These are phyloP conservation scores for Scolanthus callimorphus DNA, from an alignment of 92 coral and sea anemone genomes.

Conservation along the genomic window DNA sequence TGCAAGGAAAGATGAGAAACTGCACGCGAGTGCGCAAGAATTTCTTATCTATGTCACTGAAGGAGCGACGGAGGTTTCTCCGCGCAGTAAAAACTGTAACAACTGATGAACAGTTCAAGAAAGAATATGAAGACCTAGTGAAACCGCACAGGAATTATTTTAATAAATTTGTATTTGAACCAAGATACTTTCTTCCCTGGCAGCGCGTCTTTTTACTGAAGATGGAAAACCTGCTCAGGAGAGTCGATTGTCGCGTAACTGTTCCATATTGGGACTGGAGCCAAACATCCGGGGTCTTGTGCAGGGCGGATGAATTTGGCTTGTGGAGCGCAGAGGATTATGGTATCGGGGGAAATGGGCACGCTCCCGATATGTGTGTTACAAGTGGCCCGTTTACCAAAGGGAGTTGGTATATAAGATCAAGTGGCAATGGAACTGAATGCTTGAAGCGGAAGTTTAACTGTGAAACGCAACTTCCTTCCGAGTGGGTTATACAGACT, in stretches of 20 bases:
- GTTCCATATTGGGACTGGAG: constrained; percentile 82
- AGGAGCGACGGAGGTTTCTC: constrained; percentile 33
- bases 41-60: constrained; percentile 30
- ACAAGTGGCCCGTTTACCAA: constrained; percentile 43
- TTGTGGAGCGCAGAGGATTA: constrained; percentile 39
- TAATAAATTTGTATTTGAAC: constrained; percentile 7
- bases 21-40: constrained; percentile 54
- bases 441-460: constrained; percentile 30
- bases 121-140: constrained; percentile 14
- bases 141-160: constrained; percentile 12
- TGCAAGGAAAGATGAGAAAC: constrained; percentile 12
- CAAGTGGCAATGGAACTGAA: not conserved
- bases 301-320: constrained; percentile 17
- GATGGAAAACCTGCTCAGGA: constrained; percentile 53
- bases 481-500: not conserved
- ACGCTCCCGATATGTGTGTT: constrained; percentile 28
- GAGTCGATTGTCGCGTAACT: constrained; percentile 58
- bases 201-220: constrained; percentile 56
- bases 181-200: constrained; percentile 66
- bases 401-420: constrained; percentile 28
- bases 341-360: constrained; percentile 66
- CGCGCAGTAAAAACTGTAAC: constrained; percentile 28
- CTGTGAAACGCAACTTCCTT: constrained; percentile 9
- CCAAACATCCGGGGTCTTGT: constrained; percentile 31
- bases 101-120: constrained; percentile 13